Base-by-base conservation (phyloP, 2,113 vertebrate species). In the Zootoca vivipara region DNA sequence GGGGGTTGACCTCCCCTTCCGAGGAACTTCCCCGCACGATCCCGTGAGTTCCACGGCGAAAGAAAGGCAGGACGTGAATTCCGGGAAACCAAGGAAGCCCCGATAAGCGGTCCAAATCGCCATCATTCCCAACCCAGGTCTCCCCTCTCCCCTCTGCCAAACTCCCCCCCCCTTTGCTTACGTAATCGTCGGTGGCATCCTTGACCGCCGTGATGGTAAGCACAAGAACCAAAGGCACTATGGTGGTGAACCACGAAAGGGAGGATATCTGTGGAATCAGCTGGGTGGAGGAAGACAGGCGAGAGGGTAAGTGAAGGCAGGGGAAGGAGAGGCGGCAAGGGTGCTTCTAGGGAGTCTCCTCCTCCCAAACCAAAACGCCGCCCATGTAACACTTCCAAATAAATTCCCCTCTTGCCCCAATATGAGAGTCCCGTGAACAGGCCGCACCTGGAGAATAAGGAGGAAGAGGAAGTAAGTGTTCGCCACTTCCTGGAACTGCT, bases 401-500 rank as follows among this genome's bases (percentile, higher is more conserved):
- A 15, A 33, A 4, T 2, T 1, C 28, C 7, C 24, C 28, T 2
- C 65, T 33, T 33, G 9, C 70, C 30, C 6, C 30, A 72, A 33
- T 15, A 33, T 35, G 70, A 33, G 30, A 72, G 7, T 10, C 70
- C 3, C 38, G 10, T 15, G 0, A 0, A 13, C 1, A 1, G 1
- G 20, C 64, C 65, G 93, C 93, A 99, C 98, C 98, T 99, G 98
- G 80, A 99, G 96, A 89, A 99, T 99, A 93, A 99, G 98, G 90
- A 99, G 97, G 96, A 99, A 99, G 87, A 99, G 97, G 94, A 99
- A 99, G 96, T 99, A 99, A 42, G 98, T 98, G 93, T 99, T 99
- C 94, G 98, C 98, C 94, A 99, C 98, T 97, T 98, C 98, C 96
- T 99, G 98, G 96, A 99, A 99, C 97, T 99, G 98, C 97, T 99